These are phyloP conservation scores for Myrmophylax atrothorax DNA, from an alignment of 2,113 vertebrate species.

Conservation along the genomic window DNA sequence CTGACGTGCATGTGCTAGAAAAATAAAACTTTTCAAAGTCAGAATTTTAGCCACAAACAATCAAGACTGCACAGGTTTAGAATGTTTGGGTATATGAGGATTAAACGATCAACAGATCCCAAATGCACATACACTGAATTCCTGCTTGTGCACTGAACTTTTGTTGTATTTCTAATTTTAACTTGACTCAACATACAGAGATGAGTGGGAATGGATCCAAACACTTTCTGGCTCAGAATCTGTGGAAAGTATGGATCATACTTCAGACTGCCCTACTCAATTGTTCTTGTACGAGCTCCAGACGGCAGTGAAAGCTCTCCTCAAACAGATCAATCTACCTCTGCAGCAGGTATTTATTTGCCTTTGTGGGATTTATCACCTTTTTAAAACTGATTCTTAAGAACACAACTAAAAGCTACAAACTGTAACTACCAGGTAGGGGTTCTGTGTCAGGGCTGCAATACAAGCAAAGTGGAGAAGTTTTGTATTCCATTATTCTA, in stretches of 20 bases:
- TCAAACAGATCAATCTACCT: slow-evolving; percentile 93
- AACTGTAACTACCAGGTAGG: neutral
- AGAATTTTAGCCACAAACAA: slow-evolving; percentile 42
- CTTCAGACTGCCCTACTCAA: slow-evolving; percentile 80
- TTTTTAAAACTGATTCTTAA: slow-evolving; percentile 22
- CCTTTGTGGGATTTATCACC: slow-evolving; percentile 51
- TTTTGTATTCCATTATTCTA: neutral
- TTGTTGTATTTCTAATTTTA: slow-evolving; percentile 84
- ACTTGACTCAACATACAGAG: slow-evolving; percentile 84
- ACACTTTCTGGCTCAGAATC: slow-evolving; percentile 83
- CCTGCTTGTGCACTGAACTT: slow-evolving; percentile 74
- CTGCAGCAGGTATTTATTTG: slow-evolving; percentile 88
- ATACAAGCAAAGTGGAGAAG: neutral
- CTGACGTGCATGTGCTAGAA: slow-evolving; percentile 15
- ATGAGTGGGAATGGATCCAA: slow-evolving; percentile 98
- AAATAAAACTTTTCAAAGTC: slow-evolving; percentile 39
- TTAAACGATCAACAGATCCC: slow-evolving; percentile 64
- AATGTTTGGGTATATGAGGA: slow-evolving; percentile 51
- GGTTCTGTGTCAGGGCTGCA: neutral
- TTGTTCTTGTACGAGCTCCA: slow-evolving; percentile 93
- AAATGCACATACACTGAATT: slow-evolving; percentile 63
- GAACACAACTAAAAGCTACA: neutral
- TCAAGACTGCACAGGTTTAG: slow-evolving; percentile 37
- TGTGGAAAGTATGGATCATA: slow-evolving; percentile 82
- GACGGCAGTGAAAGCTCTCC: slow-evolving; percentile 88